Evolutionary conservation across 2,888 invertebrate species (phyloP), one percentile per base, ranked within the genome.

Genomic region (Drosophila helvetica): DNA sequence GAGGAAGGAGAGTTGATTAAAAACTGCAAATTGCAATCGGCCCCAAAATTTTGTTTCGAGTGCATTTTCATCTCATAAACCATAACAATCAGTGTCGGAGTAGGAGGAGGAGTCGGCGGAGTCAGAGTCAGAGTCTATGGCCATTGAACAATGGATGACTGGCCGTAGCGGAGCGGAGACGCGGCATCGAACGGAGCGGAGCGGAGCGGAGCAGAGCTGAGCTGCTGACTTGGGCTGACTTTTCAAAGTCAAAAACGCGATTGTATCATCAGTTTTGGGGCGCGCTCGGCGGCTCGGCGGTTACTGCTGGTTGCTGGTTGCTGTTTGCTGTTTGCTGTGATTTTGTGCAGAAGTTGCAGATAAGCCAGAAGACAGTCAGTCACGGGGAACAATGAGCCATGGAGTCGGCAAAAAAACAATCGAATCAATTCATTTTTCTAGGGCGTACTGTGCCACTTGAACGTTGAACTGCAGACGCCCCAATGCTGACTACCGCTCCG

Each of bases 391-490:
- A 74, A 74, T 78, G 67, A 79, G 73, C 61, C 63, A 78, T 73
- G 76, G 74, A 81, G 69, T 74, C 67, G 74, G 73, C 62, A 53
- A 70, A 83, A 70, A 83, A 77, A 88, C 86, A 86, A 86, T 86
- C 86, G 86, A 88, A 88, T 86, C 88, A 86, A 86, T 86, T 88
- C 86, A 86, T 86, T 90, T 84, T 90, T 86, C 88, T 90, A 90
- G 90, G 90, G 91, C 91, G 91, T 90, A 88, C 88, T 86, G 79
- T 88, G 90, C 90, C 90, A 90, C 90, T 90, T 90, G 91, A 90
- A 90, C 90, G 90, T 90, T 90, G 90, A 90, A 90, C 90, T 89
- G 90, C 90, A 90, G 90, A 90, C 90, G 90, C 90, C 90, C 90
- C 90, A 88, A 88, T 84, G 85, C 75, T 90, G 90, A 90, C 90